Evolutionary conservation across 2,888 invertebrate species (phyloP).

Genomic region (Tetranychus truncatus): DNA sequence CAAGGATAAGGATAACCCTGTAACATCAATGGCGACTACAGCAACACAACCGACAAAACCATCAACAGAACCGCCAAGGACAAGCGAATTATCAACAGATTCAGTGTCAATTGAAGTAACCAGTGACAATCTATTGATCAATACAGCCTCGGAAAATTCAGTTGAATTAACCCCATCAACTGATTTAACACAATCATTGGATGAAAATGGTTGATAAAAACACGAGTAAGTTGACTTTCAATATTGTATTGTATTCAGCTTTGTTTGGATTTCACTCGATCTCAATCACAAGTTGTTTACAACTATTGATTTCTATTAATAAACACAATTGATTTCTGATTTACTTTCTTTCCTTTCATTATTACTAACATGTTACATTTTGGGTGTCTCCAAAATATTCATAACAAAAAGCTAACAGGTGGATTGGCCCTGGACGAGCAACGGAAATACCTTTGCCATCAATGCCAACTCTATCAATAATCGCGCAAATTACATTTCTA

Average conservation of each 20-base stretch:
- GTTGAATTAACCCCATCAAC: neutral
- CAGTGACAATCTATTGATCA: neutral
- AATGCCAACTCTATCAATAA: no score
- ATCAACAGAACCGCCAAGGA: neutral
- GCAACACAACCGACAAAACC: neutral
- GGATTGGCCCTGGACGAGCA: no score
- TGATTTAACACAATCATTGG: neutral
- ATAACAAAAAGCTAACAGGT: no score
- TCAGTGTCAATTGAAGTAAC: neutral
- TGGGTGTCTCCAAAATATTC: no score
- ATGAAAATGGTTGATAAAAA: neutral
- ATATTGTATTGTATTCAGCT: neutral
- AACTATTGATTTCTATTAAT: no score
- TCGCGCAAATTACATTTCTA: no score
- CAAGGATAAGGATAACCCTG: neutral
- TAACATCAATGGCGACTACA: neutral
- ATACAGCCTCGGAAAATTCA: neutral
- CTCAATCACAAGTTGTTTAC: no score
- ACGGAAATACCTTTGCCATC: no score
- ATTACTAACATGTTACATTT: no score
- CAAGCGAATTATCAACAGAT: neutral
- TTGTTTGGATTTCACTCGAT: neutral
- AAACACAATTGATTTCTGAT: no score
- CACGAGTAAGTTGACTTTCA: neutral
- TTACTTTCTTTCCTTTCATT: no score